These are phyloP conservation scores for Paramuricea clavata DNA, from an alignment of 92 coral and sea anemone genomes.

Conservation along the genomic window DNA sequence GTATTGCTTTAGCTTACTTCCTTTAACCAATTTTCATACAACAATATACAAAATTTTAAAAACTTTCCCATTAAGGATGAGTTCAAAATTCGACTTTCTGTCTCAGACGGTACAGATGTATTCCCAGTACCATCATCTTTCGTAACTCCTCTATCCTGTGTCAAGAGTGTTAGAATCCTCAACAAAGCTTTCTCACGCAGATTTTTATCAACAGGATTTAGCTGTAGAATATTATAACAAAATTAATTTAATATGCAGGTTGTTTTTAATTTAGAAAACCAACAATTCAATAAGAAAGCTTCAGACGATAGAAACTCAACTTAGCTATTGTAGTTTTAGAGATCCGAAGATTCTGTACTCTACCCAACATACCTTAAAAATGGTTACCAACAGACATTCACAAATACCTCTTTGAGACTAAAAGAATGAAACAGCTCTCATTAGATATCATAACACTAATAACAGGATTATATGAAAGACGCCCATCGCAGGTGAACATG, in stretches of 20 bases:
- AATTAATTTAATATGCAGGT: not conserved
- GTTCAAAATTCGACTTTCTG: not conserved
- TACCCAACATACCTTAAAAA: constrained; percentile 70
- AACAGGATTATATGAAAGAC: not conserved
- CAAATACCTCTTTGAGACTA: constrained; percentile 81
- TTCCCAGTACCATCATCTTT: not conserved
- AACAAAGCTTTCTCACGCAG: constrained; percentile 82
- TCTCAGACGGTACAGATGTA: not conserved
- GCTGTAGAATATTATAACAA: constrained; percentile 45
- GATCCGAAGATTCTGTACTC: not conserved
- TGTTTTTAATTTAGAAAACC: not conserved
- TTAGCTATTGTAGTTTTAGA: not conserved
- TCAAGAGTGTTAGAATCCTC: constrained; percentile 77
- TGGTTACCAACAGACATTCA: constrained; percentile 85
- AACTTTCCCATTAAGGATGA: constrained; percentile 6
- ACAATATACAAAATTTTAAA: constrained; percentile 16
- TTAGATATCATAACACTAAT: not conserved
- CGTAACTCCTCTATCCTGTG: constrained; percentile 48
- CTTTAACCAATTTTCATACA: constrained; percentile 17
- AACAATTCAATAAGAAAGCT: not conserved
- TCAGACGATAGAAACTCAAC: not conserved
- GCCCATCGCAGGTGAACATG: too few relatives aligned
- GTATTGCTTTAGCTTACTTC: not conserved
- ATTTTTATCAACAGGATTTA: constrained; percentile 78
- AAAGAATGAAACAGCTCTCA: not conserved